These are phyloP conservation scores for Melinaea menophilus DNA, from an alignment of 2,888 invertebrate species.

Conservation along the genomic window DNA sequence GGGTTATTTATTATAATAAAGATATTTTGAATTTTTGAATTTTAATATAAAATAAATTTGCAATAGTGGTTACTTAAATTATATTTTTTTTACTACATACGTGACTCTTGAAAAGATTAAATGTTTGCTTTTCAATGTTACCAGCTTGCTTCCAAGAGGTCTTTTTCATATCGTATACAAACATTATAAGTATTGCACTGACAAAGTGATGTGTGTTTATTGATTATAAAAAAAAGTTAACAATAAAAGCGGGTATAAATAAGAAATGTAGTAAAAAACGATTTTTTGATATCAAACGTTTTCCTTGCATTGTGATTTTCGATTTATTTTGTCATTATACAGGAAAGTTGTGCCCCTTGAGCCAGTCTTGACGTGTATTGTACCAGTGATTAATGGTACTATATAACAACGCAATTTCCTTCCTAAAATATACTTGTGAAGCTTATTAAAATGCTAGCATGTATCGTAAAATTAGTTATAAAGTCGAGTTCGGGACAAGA, in stretches of 20 bases:
- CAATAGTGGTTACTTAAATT: too few species aligned
- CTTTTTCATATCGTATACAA: too few species aligned
- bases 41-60: too few species aligned
- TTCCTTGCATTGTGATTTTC: slow-evolving; percentile 46
- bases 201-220: too few species aligned
- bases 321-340: slow-evolving; percentile 69
- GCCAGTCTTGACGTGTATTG: slow-evolving; percentile 71
- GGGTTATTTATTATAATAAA: too few species aligned
- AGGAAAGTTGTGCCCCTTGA: slow-evolving; percentile 64
- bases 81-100: too few species aligned
- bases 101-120: too few species aligned
- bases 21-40: too few species aligned
- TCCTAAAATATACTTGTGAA: slow-evolving; percentile 46
- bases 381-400: slow-evolving; percentile 68
- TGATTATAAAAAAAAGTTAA: too few species aligned
- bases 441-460: slow-evolving; percentile 25
- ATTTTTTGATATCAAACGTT: slow-evolving; percentile 21
- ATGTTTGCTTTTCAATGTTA: too few species aligned
- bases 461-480: slow-evolving; percentile 15
- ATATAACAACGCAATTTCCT: slow-evolving; percentile 63
- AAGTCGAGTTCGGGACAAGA: slow-evolving; percentile 5
- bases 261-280: neutral
- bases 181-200: too few species aligned
- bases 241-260: neutral
- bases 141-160: too few species aligned